A percentile compares a stretch with the other conserved stretches of the same genome.
Evolutionary conservation across 1,140 invertebrate species (phyloP).

Genomic region (Sitobion miscanthi): DNA sequence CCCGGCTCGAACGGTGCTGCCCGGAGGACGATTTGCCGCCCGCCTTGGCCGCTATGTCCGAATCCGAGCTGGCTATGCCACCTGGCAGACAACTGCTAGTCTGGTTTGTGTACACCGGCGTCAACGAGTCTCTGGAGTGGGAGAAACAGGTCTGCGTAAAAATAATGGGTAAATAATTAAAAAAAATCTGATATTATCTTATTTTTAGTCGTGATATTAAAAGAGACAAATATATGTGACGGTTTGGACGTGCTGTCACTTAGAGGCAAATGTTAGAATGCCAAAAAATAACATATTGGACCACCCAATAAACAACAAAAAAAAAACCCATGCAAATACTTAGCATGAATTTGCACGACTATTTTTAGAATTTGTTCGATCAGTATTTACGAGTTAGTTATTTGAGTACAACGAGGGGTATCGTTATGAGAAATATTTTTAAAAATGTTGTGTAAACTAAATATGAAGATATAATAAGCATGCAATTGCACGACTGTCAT

Average conservation of each 20-base stretch:
- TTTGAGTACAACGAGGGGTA: not conserved
- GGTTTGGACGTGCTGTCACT: not conserved
- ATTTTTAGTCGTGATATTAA: not conserved
- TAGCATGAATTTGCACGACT: not conserved
- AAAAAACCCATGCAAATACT: not conserved
- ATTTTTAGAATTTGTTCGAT: not conserved
- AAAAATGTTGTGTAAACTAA: too few species aligned
- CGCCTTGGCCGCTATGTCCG: slow-evolving; percentile 70
- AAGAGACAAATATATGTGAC: not conserved
- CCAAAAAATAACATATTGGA: not conserved
- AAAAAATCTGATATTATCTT: not conserved
- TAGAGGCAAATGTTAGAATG: not conserved
- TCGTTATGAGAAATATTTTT: not conserved
- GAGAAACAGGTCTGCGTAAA: slow-evolving; percentile 70
- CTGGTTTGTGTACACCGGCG: slow-evolving; percentile 73
- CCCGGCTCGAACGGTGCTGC: slow-evolving; percentile 69
- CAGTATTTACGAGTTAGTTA: not conserved
- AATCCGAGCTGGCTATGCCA: slow-evolving; percentile 75
- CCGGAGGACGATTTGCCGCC: slow-evolving; percentile 59
- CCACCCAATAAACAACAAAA: not conserved
- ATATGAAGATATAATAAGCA: too few species aligned
- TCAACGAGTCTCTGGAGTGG: slow-evolving; percentile 76
- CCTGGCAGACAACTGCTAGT: slow-evolving; percentile 59
- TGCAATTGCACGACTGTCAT: too few species aligned
- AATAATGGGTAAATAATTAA: not conserved